These are phyloP conservation scores for Cliona cf. orientalis DNA, from an alignment of 37 sponge, comb jelly and placozoan genomes.

Conservation along the genomic window DNA sequence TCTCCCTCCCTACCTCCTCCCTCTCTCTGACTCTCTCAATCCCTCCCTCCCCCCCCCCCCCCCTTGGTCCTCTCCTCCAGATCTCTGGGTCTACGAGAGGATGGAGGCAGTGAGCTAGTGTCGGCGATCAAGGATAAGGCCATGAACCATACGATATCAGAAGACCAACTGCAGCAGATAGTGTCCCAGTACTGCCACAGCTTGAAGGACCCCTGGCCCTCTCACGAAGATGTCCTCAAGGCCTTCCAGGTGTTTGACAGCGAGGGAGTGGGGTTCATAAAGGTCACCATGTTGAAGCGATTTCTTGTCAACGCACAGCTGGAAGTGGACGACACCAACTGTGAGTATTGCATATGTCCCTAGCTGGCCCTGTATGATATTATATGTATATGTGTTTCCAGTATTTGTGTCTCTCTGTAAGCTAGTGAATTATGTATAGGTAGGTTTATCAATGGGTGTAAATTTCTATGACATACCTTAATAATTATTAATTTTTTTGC, in stretches of 20 bases:
- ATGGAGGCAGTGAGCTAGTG: not conserved
- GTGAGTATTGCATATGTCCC: constrained; percentile 23
- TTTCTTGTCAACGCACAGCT: constrained; percentile 63
- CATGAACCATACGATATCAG: not conserved
- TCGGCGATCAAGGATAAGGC: constrained; percentile 20
- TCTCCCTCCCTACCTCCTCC: not conserved
- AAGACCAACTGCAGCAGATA: constrained; percentile 8
- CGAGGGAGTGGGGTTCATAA: constrained; percentile 68
- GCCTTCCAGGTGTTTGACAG: constrained; percentile 80
- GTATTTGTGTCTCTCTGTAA: not conserved
- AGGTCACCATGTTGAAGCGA: constrained; percentile 68
- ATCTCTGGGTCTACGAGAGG: constrained; percentile 35
- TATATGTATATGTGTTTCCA: not conserved
- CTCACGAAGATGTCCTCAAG: constrained; percentile 48
- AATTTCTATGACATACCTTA: not conserved
- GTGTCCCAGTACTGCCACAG: constrained; percentile 7
- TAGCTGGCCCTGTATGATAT: not conserved
- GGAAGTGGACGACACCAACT: constrained; percentile 39
- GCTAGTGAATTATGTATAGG: not conserved
- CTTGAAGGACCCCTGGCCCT: constrained; percentile 43
- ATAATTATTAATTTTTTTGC: not conserved
- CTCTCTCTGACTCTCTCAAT: not conserved
- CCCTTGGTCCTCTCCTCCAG: not conserved
- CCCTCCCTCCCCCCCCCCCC: not conserved
- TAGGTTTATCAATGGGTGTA: not conserved